Evolutionary conservation across 2,113 vertebrate species (phyloP), one percentile per base, ranked within the genome.

Genomic region (Prionailurus viverrinus): DNA sequence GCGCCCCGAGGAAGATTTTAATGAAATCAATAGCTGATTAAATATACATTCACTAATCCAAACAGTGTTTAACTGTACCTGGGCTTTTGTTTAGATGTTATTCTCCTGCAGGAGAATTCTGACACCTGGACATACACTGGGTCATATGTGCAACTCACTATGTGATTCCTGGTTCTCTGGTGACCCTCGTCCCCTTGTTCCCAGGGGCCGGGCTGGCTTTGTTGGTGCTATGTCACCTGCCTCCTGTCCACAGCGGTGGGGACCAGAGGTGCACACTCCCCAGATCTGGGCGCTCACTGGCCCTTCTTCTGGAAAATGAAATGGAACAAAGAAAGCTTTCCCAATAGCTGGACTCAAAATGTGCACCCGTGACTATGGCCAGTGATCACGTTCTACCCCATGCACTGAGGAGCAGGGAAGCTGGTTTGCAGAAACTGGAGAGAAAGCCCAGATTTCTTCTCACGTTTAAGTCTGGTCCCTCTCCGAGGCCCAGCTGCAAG

Each of bases 251-350:
- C 5, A 55, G 51, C 23, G 53, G 18, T 61, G 69, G 51, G 45
- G 25, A 74, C 48, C 27, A 48, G 48, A 25, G 36, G 5, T 27
- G 0, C 1, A 4, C 14, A 7, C 25, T 16, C 31, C 12, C 63
- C 39, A 76, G 65, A 41, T 18, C 11, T 83, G 14, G 25, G 39
- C 53, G 48, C 25, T 41, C 63, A 19, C 14, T 65, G 33, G 73
- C 36, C 55, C 69, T 80, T 94, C 45, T n/a, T 68, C 45, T 18
- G 41, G 71, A 91, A 73, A 74, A 41, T 65, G 55, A 68, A 91
- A 39, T 41, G 76, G 19, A 71, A 58, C 86, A 74, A 61, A 53
- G 74, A 91, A 63, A 53, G 39, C 41, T 61, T 86, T 61, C 69
- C 83, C 11, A 8, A 41, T 14, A 45, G 45, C 79, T 69, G 36